phyloP scores from a whole-genome alignment of 2,113 vertebrate genomes.

The Ovis canadensis region DNA sequence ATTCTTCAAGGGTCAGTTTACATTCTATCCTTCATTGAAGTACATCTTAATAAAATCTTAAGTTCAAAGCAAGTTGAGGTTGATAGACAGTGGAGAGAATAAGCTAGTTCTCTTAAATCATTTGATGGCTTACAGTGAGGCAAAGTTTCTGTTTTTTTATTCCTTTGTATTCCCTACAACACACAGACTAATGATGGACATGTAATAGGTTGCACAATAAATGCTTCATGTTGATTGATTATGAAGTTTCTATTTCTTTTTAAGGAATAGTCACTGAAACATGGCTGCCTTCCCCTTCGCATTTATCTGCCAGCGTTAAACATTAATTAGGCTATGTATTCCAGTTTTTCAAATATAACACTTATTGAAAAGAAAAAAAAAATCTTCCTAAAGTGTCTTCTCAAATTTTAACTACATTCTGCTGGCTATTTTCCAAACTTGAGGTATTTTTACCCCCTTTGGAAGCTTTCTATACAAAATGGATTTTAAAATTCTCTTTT shows the following conservation, averaged over 20 bases:
- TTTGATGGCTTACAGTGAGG: background rate
- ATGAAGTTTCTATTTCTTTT: slow-evolving; percentile 43
- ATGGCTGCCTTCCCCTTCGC: slow-evolving; percentile 30
- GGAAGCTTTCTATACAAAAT: slow-evolving; percentile 33
- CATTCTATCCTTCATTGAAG: background rate
- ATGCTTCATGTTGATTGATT: slow-evolving; percentile 46
- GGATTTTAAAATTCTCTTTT: slow-evolving; percentile 44
- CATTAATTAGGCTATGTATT: slow-evolving; percentile 40
- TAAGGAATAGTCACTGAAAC: slow-evolving; percentile 9
- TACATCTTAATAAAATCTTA: background rate
- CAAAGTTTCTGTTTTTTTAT: background rate
- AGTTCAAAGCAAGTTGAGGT: background rate
- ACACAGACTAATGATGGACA: background rate
- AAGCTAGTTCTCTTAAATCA: background rate
- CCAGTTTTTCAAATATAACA: slow-evolving; percentile 40
- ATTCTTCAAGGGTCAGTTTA: background rate
- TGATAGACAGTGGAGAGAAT: background rate
- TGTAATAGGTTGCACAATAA: background rate
- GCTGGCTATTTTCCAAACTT: slow-evolving; percentile 35
- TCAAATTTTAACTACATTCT: slow-evolving; percentile 39
- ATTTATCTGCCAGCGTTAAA: slow-evolving; percentile 47
- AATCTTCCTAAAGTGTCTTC: slow-evolving; percentile 37
- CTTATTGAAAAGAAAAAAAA: slow-evolving; percentile 30
- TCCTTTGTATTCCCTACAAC: background rate
- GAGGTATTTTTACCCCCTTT: background rate